Base-by-base conservation (phyloP, 2,113 vertebrate species). In the Eretmochelys imbricata region DNA sequence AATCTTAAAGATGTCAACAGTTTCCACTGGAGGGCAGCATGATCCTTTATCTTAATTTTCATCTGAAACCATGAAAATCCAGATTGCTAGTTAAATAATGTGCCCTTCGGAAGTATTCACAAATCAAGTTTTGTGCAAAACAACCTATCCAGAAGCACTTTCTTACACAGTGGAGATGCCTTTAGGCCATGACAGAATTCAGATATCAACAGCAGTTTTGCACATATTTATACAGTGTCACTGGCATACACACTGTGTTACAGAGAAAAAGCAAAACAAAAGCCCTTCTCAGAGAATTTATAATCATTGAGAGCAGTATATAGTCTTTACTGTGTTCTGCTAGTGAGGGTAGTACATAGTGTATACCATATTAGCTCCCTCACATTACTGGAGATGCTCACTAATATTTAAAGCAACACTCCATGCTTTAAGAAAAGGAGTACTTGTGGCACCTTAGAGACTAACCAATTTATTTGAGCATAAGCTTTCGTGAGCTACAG, bases 61-160 rank as follows among this genome's bases (percentile, higher is more conserved):
- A 76, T 38, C 80, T 85, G 31, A 13, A 85, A 83, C 42, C 59
- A 55, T 29, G 35, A 90, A 93, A 82, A 95, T 88, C 46, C 80
- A 27, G 22, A 78, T 6, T 10, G 5, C 57, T 84, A 42, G 31
- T 91, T 53, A 69, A 55, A 85, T 42, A 25, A 54, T 0, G 0
- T 27, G 59, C 35, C 84, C 86, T 85, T 29, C 38, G 29, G 62
- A 89, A 91, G 48, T 29, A 79, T 6, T 94, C 54, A 94, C 24
- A 55, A 82, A 89, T 87, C 46, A 57, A 94, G 82, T 27, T 78
- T 48, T 48, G 25, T 78, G 75, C 12, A 27, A 78, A 78, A 53
- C 51, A 83, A 84, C n/a, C 84, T 91, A 82, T 22, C 5, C 53
- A 25, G 81, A 93, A 87, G 54, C 69, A 83, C 42, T 84, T 85